These are phyloP conservation scores for Drosophila pachea DNA, from an alignment of 1,140 invertebrate species.

Conservation along the genomic window DNA sequence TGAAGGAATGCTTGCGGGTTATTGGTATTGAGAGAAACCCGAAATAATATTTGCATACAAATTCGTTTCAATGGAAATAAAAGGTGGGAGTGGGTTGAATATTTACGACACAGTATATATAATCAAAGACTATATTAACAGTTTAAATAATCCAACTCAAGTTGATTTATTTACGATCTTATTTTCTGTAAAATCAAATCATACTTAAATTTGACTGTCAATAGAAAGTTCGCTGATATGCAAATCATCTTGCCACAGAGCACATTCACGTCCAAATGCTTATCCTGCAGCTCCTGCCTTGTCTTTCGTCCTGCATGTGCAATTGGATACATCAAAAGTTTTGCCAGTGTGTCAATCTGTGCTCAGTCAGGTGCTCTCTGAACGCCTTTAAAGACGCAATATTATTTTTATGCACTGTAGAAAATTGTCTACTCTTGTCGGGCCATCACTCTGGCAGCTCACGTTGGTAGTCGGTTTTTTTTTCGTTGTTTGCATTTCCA, in stretches of 20 bases:
- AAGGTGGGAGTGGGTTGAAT: too few relatives aligned
- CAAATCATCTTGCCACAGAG: not conserved
- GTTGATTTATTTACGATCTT: too few relatives aligned
- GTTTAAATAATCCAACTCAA: too few relatives aligned
- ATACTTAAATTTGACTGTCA: too few relatives aligned
- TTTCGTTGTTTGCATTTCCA: not conserved
- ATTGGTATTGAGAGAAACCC: constrained; percentile 14
- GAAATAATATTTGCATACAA: constrained; percentile 16
- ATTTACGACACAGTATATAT: too few relatives aligned
- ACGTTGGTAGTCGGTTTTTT: not conserved
- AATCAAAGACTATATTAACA: too few relatives aligned
- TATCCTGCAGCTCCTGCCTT: not conserved
- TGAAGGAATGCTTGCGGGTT: constrained; percentile 12
- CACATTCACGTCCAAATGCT: not conserved
- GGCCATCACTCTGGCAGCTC: too few relatives aligned
- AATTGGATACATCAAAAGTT: not conserved
- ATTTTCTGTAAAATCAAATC: too few relatives aligned
- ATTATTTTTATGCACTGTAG: constrained; percentile 25
- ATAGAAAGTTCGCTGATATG: not conserved
- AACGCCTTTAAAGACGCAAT: constrained; percentile 26
- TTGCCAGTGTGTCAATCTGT: constrained; percentile 9
- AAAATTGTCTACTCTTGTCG: not conserved
- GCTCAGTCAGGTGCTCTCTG: constrained; percentile 10
- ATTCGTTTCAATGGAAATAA: not conserved
- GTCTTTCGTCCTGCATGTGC: not conserved